phyloP scores from a whole-genome alignment of 2,797 vertebrate species.

The Acrossocheilus fasciatus region DNA sequence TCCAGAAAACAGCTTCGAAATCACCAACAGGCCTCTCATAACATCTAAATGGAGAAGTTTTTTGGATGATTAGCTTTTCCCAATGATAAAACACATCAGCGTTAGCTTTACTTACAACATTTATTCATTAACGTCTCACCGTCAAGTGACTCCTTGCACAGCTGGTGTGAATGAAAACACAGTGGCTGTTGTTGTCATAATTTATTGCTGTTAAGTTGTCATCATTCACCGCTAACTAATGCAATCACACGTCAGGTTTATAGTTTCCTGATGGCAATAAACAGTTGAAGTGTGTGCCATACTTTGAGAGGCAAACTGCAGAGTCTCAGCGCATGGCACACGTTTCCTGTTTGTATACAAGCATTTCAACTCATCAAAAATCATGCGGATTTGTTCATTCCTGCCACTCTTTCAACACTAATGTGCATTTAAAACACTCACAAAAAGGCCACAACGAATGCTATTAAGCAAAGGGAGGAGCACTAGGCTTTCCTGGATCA shows the following conservation, averaged over 20 bases:
- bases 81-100: neutral
- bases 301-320: neutral
- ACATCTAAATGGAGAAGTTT: neutral
- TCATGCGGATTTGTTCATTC: neutral
- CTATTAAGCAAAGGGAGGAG: neutral
- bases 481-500: conserved; percentile 22
- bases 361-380: neutral
- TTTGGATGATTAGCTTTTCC: neutral
- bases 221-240: neutral
- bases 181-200: neutral
- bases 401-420: neutral
- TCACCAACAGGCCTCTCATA: neutral
- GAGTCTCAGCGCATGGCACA: conserved; percentile 3
- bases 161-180: conserved; percentile 12
- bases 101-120: neutral
- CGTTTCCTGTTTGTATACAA: conserved; percentile 8
- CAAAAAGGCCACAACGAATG: neutral
- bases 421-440: neutral
- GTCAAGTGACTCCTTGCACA: neutral
- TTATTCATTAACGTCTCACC: neutral
- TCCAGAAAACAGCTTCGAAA: neutral
- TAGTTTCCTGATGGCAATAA: conserved; percentile 27
- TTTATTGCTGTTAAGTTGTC: conserved; percentile 1
- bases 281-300: conserved; percentile 8
- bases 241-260: conserved; percentile 5